These are phyloP conservation scores for Rhynchotus rufescens DNA, from an alignment of 2,797 vertebrate genomes.

Conservation along the genomic window DNA sequence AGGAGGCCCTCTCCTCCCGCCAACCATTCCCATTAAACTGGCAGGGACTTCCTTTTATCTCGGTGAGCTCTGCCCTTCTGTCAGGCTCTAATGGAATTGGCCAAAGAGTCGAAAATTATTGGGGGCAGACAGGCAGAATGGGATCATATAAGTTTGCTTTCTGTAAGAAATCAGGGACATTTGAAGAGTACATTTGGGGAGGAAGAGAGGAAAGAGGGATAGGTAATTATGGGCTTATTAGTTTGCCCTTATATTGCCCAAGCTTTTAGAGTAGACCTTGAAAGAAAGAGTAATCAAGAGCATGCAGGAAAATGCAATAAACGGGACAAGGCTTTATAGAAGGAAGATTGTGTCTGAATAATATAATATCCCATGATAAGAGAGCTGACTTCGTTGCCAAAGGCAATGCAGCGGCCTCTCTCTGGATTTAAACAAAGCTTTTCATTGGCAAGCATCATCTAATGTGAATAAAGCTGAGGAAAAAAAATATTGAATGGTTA, in stretches of 20 bases:
- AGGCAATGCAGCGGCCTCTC: neutral
- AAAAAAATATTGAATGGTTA: neutral
- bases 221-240: constrained; percentile 1
- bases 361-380: neutral
- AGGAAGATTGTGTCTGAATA: neutral
- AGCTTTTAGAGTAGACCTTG: constrained; percentile 11
- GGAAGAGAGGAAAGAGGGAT: neutral
- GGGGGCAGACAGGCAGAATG: neutral
- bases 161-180: neutral
- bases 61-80: neutral
- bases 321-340: neutral
- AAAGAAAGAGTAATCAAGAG: neutral
- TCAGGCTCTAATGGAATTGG: neutral
- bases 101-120: constrained; percentile 29
- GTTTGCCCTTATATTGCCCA: neutral
- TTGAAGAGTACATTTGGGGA: neutral
- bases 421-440: neutral
- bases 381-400: neutral
- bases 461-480: neutral
- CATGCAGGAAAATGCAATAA: neutral
- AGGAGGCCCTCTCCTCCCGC: neutral
- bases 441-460: neutral
- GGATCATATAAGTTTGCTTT: neutral
- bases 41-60: constrained; percentile 20
- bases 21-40: constrained; percentile 28